Evolutionary conservation across 1,140 invertebrate species (phyloP).

Genomic region (Drosophila murphyi): DNA sequence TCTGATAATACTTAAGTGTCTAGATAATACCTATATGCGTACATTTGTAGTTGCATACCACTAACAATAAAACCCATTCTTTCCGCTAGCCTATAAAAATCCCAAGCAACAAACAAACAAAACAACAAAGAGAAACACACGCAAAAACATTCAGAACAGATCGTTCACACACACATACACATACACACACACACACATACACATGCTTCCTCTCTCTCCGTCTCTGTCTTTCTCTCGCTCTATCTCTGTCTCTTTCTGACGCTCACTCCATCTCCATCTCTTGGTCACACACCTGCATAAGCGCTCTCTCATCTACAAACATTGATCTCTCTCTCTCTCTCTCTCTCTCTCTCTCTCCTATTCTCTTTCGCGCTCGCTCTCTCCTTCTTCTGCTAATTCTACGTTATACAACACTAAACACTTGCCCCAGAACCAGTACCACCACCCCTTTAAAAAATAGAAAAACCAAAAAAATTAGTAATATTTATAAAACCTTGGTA

Average conservation of each 20-base stretch:
- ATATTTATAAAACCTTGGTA: constrained; percentile 24
- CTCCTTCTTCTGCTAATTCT: constrained; percentile 3
- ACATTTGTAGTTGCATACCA: constrained; percentile 11
- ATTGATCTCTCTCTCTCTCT: neutral
- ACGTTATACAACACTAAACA: constrained; percentile 3
- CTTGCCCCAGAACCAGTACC: constrained; percentile 10
- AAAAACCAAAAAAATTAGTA: constrained; percentile 9
- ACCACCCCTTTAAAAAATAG: neutral
- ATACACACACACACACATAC: neutral
- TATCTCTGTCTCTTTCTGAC: neutral
- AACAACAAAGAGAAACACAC: constrained; percentile 17
- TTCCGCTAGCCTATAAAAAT: neutral
- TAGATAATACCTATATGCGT: constrained; percentile 32
- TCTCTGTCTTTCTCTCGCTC: neutral
- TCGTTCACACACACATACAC: constrained; percentile 7
- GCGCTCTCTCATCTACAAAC: neutral
- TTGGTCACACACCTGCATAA: neutral
- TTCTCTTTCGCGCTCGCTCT: neutral
- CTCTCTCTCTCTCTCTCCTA: neutral
- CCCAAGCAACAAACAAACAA: neutral
- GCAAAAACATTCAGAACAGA: constrained; percentile 18
- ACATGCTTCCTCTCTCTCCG: constrained; percentile 6
- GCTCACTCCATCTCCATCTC: neutral
- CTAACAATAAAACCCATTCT: neutral
- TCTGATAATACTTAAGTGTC: constrained; percentile 25